Base-by-base conservation (phyloP, 2,797 vertebrate species). In the Leucoraja ocellata region DNA sequence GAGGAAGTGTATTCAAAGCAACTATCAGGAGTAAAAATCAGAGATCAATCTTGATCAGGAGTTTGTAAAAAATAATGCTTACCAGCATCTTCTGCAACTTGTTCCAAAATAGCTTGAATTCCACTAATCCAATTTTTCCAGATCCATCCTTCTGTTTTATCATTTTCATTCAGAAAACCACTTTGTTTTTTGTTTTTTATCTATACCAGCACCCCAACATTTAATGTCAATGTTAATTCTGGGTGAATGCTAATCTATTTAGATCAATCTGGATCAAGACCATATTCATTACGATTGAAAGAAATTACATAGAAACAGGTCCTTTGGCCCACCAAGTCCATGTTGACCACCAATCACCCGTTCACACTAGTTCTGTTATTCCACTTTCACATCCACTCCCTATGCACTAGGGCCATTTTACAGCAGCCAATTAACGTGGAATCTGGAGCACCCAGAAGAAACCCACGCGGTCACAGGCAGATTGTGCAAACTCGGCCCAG, bases 41-140 rank as follows among this genome's bases (percentile, higher is more conserved):
- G 13, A 18, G 21, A 6, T 13, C 58, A 61, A 36, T 32, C 21
- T 36, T 11, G 7, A 88, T 65, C n/a, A 21, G 36, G 13, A 92
- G 21, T 10, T 76, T 28, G 28, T 18, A 16, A 46, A 68, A 68
- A 93, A 79, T 46, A 2, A 32, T 9, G n/a, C 96, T 95, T 94
- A 98, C 98, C 95, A 98, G 96, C 86, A 96, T 98, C 36, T 95
- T 97, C 81, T 98, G 97, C 90, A 98, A 97, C 95, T 98, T 98
- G 6, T 95, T 97, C 98, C 98, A 98, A 76, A 98, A 97, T 28
- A 97, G 93, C 80, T 98, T 97, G 93, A 98, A 98, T 93, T 98
- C 98, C 95, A 97, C 95, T 94, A 98, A 94, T 2, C 98, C 97
- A 84, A 99, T 96, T 95, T 97, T 98, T 6, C 97, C 98, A 0